A percentile compares a stretch with the other conserved stretches of the same genome.
Evolutionary conservation across 2,113 vertebrate species (phyloP).

Genomic region (Amphilophus citrinellus): DNA sequence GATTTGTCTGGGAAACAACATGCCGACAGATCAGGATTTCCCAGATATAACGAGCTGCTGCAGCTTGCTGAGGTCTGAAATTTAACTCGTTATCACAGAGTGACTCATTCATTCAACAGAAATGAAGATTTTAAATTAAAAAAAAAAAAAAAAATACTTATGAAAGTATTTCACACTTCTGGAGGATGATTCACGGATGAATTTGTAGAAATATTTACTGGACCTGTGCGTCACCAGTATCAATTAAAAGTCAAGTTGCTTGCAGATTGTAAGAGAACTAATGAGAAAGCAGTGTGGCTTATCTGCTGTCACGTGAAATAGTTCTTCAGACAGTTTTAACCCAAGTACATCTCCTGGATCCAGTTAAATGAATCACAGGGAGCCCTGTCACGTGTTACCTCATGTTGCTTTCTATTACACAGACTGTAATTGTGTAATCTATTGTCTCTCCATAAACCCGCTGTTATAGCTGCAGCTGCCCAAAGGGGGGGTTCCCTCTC

Average conservation of each 20-base stretch:
- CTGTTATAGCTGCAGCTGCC: background rate
- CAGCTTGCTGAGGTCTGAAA: slow-evolving; percentile 12
- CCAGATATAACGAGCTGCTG: slow-evolving; percentile 22
- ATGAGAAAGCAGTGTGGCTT: background rate
- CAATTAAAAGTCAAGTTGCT: background rate
- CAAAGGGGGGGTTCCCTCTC: slow-evolving; percentile 1
- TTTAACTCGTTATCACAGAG: background rate
- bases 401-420: background rate
- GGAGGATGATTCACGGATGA: slow-evolving; percentile 16
- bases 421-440: background rate
- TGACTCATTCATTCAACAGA: slow-evolving; percentile 38
- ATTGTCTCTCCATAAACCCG: background rate
- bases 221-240: slow-evolving; percentile 3
- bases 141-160: background rate
- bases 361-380: background rate
- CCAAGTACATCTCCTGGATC: background rate
- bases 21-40: slow-evolving; percentile 39
- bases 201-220: background rate
- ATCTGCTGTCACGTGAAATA: background rate
- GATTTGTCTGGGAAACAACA: slow-evolving; percentile 13
- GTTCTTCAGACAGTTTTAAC: background rate
- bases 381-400: background rate
- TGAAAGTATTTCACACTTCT: slow-evolving; percentile 17
- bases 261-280: background rate
- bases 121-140: background rate